phyloP scores from a whole-genome alignment of 2,113 vertebrate species.

The Turnix velox region DNA sequence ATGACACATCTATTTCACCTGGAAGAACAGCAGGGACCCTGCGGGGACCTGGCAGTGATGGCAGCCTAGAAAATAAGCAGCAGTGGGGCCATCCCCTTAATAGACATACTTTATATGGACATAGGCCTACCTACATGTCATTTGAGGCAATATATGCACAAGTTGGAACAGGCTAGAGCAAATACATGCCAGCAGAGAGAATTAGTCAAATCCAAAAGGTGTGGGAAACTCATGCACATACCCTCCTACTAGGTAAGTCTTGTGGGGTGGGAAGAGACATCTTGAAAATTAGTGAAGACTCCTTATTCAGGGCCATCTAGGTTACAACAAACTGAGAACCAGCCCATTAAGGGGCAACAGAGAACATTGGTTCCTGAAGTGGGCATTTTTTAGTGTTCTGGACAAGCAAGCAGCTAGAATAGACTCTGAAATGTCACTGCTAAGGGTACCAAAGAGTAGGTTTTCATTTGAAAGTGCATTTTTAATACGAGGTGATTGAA shows the following conservation, averaged over 20 bases:
- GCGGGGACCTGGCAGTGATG: not conserved
- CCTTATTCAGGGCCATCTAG: not conserved
- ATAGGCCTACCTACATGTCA: not conserved
- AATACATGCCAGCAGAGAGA: not conserved
- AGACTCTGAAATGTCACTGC: not conserved
- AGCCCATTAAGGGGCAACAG: not conserved
- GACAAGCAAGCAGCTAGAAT: not conserved
- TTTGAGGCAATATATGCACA: not conserved
- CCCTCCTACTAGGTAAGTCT: not conserved
- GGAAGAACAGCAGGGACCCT: not conserved
- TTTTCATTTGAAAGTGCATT: not conserved
- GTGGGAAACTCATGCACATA: not conserved
- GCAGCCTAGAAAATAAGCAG: not conserved
- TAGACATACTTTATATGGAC: not conserved
- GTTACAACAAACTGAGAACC: not conserved
- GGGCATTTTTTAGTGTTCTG: not conserved
- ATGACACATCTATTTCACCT: not conserved
- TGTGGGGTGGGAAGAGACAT: not conserved
- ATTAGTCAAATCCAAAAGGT: not conserved
- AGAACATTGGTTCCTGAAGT: not conserved
- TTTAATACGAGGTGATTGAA: not conserved
- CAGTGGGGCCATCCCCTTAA: not conserved
- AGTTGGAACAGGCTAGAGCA: not conserved
- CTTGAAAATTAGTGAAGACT: not conserved
- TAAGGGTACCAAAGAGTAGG: not conserved